Evolutionary conservation across 2,888 invertebrate species (phyloP), one percentile per base, ranked within the genome.

Genomic region (Cantharis flavilabris): DNA sequence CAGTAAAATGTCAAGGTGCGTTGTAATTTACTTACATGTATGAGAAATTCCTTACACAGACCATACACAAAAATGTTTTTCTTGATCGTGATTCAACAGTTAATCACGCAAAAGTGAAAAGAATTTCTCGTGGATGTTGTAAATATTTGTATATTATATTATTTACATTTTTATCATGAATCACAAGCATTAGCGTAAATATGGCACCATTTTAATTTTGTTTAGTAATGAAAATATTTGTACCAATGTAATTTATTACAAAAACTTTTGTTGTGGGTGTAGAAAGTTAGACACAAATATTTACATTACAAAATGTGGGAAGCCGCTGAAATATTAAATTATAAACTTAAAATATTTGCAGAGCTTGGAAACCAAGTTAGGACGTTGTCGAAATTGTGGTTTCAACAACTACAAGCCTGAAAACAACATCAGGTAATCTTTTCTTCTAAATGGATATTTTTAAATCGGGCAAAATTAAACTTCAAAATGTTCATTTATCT

Each of bases 321-420:
- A 49, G n/a, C n/a, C n/a, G 3, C n/a, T 49, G n/a, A 49, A 49
- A 49, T n/a, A 49, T 49, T 49, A 49, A 49, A 49, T 49, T n/a
- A n/a, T 49, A 49, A 49, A 49, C n/a, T 49, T 49, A 49, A 49
- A n/a, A 71, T 33, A 69, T 72, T 83, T 83, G 10, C 81, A 83
- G 84, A 83, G 81, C 81, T 82, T 84, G 80, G 84, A 84, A 80
- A 81, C 83, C 64, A 82, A 83, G 76, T 72, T 84, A 80, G 83
- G 81, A 72, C 83, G 82, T 62, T 80, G 80, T 74, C 82, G 82
- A 72, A 81, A 82, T 65, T 81, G 82, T 72, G 78, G 78, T 23
- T 78, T 71, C 33, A 78, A 78, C 30, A 78, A 78, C 72, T 78
- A 78, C 23, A 78, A 76, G 62, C 70, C 70, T 62, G 78, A 78